These are phyloP conservation scores for Antigone vipio DNA, from an alignment of 2,113 vertebrate genomes.

Conservation along the genomic window DNA sequence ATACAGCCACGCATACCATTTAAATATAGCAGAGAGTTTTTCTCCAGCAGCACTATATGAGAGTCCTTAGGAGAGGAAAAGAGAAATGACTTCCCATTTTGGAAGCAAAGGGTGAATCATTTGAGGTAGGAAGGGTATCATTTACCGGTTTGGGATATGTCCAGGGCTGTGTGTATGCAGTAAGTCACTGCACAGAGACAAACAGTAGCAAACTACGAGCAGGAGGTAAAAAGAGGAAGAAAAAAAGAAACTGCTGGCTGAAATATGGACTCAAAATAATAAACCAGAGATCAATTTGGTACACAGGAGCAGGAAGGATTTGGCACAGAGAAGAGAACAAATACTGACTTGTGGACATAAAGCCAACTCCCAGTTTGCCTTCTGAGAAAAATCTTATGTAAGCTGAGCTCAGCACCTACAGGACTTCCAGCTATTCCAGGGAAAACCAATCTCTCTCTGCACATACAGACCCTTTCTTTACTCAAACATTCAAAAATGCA, in stretches of 20 bases:
- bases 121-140: conserved; percentile 15
- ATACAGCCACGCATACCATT: neutral
- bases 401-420: conserved; percentile 46
- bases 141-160: neutral
- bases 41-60: neutral
- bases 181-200: neutral
- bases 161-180: neutral
- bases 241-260: neutral
- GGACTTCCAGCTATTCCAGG: conserved; percentile 24
- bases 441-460: conserved; percentile 41
- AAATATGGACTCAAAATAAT: neutral
- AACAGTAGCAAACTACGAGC: neutral
- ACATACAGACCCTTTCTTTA: conserved; percentile 55
- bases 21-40: neutral
- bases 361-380: conserved; percentile 3
- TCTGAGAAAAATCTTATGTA: conserved; percentile 61
- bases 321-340: neutral
- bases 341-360: conserved; percentile 1
- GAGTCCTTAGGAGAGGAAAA: neutral
- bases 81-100: neutral
- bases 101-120: conserved; percentile 42
- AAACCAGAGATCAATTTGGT: neutral
- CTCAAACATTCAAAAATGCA: conserved; percentile 34
- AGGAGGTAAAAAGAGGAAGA: neutral
- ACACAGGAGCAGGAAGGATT: neutral